phyloP scores from a whole-genome alignment of 2,797 vertebrate genomes.

The Hypotaenidia okinawae region DNA sequence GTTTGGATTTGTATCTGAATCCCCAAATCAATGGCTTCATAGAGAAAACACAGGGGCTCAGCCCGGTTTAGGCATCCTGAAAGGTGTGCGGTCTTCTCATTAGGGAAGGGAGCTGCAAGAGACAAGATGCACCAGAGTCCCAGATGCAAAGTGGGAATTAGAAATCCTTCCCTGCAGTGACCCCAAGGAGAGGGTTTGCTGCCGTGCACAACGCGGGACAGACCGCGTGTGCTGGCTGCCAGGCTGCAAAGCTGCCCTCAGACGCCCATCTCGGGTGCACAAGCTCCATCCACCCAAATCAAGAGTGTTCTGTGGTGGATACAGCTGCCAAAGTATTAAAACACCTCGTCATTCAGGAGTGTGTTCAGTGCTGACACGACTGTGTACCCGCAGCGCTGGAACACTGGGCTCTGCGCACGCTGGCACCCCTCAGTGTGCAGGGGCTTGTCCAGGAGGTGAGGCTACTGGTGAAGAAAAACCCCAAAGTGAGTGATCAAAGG shows the following conservation, averaged over 20 bases:
- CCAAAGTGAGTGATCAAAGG: too few relatives aligned
- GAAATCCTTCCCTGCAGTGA: accelerated
- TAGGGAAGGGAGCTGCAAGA: accelerated
- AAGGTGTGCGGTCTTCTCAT: accelerated
- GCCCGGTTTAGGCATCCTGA: not conserved
- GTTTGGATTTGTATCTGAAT: not conserved
- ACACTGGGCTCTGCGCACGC: accelerated
- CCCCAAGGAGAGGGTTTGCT: not conserved
- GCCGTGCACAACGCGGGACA: not conserved
- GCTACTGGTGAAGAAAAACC: not conserved
- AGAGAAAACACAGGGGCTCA: not conserved
- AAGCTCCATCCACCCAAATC: too few relatives aligned
- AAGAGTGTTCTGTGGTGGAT: not conserved
- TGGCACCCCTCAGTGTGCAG: accelerated
- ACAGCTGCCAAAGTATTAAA: not conserved
- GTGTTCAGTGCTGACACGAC: not conserved
- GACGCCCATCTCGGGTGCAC: accelerated
- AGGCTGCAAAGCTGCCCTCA: not conserved
- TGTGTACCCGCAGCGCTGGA: accelerated
- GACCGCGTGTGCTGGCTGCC: accelerated
- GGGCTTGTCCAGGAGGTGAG: not conserved
- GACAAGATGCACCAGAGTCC: not conserved
- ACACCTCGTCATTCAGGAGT: not conserved
- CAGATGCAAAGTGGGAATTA: not conserved
- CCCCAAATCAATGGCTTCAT: not conserved